Conservation (phyloP, 2,797 vertebrate genomes). For the Cuniculus paca region DNA sequence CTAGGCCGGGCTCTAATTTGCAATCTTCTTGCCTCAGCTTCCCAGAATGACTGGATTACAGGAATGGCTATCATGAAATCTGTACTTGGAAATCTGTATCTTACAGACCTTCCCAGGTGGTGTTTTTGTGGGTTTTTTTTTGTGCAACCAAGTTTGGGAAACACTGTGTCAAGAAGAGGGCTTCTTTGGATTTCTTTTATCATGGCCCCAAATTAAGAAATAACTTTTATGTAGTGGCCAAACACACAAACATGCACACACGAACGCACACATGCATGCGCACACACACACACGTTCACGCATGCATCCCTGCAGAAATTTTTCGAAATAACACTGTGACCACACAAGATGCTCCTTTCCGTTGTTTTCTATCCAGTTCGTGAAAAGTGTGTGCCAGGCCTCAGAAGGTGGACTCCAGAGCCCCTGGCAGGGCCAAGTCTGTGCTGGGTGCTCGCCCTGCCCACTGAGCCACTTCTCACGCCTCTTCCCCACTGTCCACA, state of each 20-base stretch:
- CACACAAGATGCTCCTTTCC: conserved; percentile 31
- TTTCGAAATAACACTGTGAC: conserved; percentile 5
- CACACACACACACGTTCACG: neutral
- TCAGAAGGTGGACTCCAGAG: conserved; percentile 30
- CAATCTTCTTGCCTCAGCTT: neutral
- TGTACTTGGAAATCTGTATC: neutral
- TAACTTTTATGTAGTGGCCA: neutral
- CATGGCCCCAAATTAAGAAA: neutral
- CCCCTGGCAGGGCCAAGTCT: neutral
- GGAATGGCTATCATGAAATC: neutral
- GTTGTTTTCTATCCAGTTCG: conserved; percentile 20
- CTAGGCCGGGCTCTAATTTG: neutral
- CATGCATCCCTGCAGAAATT: neutral
- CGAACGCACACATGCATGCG: neutral
- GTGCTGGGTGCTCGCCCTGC: accelerated
- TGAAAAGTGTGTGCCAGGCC: conserved; percentile 23
- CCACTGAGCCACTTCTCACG: neutral
- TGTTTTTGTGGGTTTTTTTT: neutral
- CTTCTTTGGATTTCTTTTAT: conserved; percentile 41
- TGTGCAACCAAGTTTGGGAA: neutral
- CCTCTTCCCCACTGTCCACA: neutral
- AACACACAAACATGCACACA: accelerated
- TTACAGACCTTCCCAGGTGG: neutral
- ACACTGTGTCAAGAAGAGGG: neutral
- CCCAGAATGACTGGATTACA: neutral